A percentile compares a stretch with the other conserved stretches of the same genome.
These are phyloP conservation scores for Cabera pusaria DNA, from an alignment of 2,888 invertebrate genomes.

Conservation along the genomic window DNA sequence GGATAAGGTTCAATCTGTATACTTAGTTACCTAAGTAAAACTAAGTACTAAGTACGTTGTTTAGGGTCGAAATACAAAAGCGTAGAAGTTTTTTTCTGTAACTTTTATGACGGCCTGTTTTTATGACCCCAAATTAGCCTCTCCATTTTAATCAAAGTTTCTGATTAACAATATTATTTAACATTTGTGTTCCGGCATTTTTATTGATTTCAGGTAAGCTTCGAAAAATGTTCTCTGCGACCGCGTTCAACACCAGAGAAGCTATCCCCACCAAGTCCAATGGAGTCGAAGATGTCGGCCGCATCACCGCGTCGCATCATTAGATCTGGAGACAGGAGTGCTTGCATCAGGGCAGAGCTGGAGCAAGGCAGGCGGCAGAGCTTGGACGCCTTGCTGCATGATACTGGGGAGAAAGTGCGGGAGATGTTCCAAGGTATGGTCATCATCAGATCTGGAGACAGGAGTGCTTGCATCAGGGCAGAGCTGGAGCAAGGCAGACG, in stretches of 20 bases:
- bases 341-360: slow-evolving; percentile 47
- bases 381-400: slow-evolving; percentile 88
- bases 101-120: too few species aligned
- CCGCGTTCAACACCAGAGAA: slow-evolving; percentile 65
- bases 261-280: slow-evolving; percentile 60
- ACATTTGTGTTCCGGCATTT: too few species aligned
- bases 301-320: slow-evolving; percentile 65
- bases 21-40: too few species aligned
- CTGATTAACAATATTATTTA: too few species aligned
- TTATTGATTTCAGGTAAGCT: slow-evolving; percentile 71
- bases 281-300: slow-evolving; percentile 61
- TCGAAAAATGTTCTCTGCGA: slow-evolving; percentile 80
- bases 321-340: slow-evolving; percentile 37
- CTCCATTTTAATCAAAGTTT: too few species aligned
- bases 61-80: too few species aligned
- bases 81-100: too few species aligned
- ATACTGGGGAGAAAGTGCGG: slow-evolving; percentile 91
- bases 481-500: too few species aligned
- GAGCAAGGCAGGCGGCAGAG: slow-evolving; percentile 85
- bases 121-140: too few species aligned
- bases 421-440: slow-evolving; percentile 89
- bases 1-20: too few species aligned
- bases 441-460: not conserved
- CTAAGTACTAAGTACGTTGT: too few species aligned
- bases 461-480: not conserved